phyloP scores from a whole-genome alignment of 2,888 invertebrate species.

The Eupithecia centaureata region DNA sequence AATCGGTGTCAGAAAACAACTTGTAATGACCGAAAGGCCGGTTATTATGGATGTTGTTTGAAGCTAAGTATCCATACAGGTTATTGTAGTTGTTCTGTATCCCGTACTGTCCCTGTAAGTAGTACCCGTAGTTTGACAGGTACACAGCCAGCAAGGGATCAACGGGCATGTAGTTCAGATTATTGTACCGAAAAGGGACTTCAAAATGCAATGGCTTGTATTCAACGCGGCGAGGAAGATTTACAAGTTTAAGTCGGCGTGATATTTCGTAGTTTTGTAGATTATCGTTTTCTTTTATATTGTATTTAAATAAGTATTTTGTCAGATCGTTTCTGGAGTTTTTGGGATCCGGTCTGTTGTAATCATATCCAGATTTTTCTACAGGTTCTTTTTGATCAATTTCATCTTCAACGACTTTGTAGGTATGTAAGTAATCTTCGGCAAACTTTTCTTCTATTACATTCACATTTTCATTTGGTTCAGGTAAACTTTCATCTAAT shows the following conservation, averaged over 20 bases:
- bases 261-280: constrained; percentile 68
- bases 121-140: constrained; percentile 86
- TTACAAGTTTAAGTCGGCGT: constrained; percentile 46
- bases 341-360: constrained; percentile 37
- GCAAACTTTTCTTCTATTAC: constrained; percentile 2
- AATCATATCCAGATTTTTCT: constrained; percentile 42
- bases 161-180: constrained; percentile 81
- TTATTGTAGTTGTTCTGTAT: constrained; percentile 72
- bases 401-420: constrained; percentile 49
- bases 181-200: constrained; percentile 73
- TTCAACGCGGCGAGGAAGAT: constrained; percentile 17
- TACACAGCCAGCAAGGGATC: constrained; percentile 85
- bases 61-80: constrained; percentile 85
- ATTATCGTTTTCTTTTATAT: constrained; percentile 60
- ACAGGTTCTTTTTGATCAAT: constrained; percentile 32
- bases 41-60: constrained; percentile 87
- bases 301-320: constrained; percentile 65
- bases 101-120: constrained; percentile 74
- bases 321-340: constrained; percentile 50
- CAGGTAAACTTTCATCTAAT: neutral
- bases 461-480: constrained; percentile 3
- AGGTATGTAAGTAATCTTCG: constrained; percentile 33
- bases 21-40: constrained; percentile 86
- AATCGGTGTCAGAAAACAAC: constrained; percentile 73
- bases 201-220: constrained; percentile 45